A percentile compares a stretch with the other conserved stretches of the same genome.
Conservation (phyloP, 2,113 vertebrate genomes). For the Perognathus longimembris region DNA sequence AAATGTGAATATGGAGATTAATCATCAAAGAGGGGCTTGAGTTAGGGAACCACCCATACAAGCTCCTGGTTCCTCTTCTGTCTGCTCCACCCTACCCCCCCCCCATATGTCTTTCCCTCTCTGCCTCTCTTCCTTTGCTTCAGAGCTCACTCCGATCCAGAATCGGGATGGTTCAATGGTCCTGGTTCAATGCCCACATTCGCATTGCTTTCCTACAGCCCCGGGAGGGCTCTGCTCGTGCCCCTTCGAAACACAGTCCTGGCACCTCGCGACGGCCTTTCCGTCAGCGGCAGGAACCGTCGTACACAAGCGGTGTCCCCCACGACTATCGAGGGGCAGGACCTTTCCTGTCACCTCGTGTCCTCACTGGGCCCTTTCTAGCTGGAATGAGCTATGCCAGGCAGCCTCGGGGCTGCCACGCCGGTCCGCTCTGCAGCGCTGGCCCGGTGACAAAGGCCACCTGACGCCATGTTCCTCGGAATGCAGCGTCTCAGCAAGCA, state of each 20-base stretch:
- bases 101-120: not conserved
- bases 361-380: not conserved
- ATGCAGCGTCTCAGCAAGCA: not conserved
- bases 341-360: not conserved
- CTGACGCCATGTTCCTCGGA: not conserved
- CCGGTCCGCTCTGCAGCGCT: not conserved
- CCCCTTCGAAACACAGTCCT: not conserved
- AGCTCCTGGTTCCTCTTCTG: not conserved
- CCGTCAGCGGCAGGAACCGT: not conserved
- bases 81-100: no score
- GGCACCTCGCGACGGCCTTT: not conserved
- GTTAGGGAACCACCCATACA: not conserved
- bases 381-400: not conserved
- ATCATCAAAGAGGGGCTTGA: not conserved
- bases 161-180: no score
- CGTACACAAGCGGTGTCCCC: accelerated
- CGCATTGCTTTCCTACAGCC: not conserved
- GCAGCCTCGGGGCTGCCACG: no score
- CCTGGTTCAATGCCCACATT: no score
- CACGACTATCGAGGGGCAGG: not conserved
- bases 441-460: not conserved
- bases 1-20: not conserved
- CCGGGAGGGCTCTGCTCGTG: not conserved
- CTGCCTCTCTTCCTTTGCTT: not conserved
- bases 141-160: not conserved